phyloP scores from a whole-genome alignment of 2,113 vertebrate genomes.

The Nipponia nippon region DNA sequence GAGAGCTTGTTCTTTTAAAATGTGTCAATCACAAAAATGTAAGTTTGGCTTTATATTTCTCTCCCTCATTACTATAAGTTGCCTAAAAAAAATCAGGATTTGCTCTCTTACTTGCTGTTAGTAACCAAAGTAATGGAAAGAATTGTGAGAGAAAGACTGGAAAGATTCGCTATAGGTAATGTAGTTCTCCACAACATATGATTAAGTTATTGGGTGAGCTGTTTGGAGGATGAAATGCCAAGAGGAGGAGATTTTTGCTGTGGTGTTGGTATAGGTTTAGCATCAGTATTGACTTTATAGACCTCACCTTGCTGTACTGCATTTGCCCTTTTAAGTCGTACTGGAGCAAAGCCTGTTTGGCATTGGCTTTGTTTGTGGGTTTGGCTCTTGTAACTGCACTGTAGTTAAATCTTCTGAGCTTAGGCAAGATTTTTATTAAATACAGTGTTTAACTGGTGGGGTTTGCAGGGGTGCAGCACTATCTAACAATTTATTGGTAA shows the following conservation, averaged over 20 bases:
- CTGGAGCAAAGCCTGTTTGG: not conserved
- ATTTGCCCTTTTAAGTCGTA: not conserved
- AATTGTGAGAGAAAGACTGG: not conserved
- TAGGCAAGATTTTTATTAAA: not conserved
- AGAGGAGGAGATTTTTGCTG: not conserved
- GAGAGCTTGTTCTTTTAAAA: conserved; percentile 95
- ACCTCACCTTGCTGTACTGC: not conserved
- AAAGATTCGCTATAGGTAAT: not conserved
- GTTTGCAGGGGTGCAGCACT: not conserved
- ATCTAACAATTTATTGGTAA: not conserved
- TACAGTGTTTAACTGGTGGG: not conserved
- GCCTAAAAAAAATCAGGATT: not conserved
- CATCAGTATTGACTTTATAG: not conserved
- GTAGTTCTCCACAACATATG: not conserved
- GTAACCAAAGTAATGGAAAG: not conserved
- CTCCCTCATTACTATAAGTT: not conserved
- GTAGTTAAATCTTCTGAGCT: not conserved
- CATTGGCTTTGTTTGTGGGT: not conserved
- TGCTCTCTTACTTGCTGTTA: not conserved
- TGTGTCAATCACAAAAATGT: conserved; percentile 99
- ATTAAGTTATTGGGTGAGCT: not conserved
- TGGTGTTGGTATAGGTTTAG: not conserved
- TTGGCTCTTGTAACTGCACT: not conserved
- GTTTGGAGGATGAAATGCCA: not conserved
- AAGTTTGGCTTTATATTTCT: conserved; percentile 53